Conservation (phyloP, 1,140 invertebrate species). For the Drosophila triauraria region DNA sequence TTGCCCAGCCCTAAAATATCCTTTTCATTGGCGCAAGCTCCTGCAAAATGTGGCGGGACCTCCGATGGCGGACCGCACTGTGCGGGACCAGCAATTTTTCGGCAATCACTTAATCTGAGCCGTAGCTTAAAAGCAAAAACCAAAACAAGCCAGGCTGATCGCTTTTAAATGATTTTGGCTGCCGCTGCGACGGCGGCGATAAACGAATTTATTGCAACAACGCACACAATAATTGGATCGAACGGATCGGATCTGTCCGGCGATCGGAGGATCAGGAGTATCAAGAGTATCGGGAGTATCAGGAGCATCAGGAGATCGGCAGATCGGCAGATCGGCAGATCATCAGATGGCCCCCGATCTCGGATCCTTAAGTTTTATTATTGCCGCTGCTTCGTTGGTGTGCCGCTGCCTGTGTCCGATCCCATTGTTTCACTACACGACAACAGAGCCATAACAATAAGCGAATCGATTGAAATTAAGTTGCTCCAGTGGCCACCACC, state of each 20-base stretch:
- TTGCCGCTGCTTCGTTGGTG: conserved; percentile 67
- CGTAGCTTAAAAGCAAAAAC: conserved; percentile 4
- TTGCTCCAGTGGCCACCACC: conserved; percentile 69
- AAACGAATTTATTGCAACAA: conserved; percentile 84
- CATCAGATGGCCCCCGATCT: conserved; percentile 40
- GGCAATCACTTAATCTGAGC: conserved; percentile 55
- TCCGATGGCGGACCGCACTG: conserved; percentile 15
- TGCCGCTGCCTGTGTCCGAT: conserved; percentile 34
- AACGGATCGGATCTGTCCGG: conserved; percentile 34
- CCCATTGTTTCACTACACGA: conserved; percentile 49
- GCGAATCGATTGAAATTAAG: conserved; percentile 77
- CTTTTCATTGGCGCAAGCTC: neutral
- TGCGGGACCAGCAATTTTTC: conserved; percentile 25
- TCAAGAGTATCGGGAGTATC: conserved; percentile 1
- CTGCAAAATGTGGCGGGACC: neutral
- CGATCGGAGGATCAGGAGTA: conserved; percentile 1
- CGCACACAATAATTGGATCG: conserved; percentile 79
- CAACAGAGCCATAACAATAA: conserved; percentile 73
- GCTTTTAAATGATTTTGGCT: conserved; percentile 82
- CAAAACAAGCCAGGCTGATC: conserved; percentile 58
- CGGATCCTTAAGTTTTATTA: conserved; percentile 78
- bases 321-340: conserved; percentile 20
- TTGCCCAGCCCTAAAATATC: no score
- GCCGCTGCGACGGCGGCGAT: conserved; percentile 69
- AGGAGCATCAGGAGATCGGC: neutral